Evolutionary conservation across 2,113 vertebrate genomes (phyloP).

Genomic region (Oreocharis arfaki): DNA sequence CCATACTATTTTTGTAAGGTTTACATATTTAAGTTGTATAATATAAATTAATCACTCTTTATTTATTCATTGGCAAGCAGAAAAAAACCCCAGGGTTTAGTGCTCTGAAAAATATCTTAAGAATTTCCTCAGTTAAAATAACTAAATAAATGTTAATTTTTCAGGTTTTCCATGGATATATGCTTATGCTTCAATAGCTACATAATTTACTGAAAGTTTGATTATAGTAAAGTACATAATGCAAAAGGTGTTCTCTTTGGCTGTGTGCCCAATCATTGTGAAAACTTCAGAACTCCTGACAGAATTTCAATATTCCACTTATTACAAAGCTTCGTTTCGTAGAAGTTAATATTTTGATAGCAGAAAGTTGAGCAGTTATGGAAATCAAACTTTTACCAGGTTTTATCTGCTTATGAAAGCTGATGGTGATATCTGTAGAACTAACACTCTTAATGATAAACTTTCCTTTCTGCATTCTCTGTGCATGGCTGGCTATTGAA

Average conservation of each 20-base stretch:
- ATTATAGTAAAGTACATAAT: neutral
- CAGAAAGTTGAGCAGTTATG: neutral
- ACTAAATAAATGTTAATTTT: neutral
- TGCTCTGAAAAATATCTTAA: neutral
- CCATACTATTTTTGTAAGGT: neutral
- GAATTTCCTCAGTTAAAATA: neutral
- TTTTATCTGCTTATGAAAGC: neutral
- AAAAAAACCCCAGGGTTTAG: neutral
- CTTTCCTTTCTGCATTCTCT: neutral
- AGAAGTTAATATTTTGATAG: neutral
- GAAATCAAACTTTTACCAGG: neutral
- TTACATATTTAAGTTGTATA: neutral
- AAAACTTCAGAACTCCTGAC: neutral
- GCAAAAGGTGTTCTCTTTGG: neutral
- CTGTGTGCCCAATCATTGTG: neutral
- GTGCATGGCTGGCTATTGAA: neutral
- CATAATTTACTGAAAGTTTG: neutral
- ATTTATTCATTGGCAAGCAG: neutral
- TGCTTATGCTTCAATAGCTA: neutral
- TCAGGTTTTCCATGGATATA: neutral
- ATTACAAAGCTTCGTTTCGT: neutral
- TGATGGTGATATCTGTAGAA: neutral
- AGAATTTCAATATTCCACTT: neutral
- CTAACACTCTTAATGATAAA: neutral
- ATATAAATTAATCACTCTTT: neutral